phyloP scores from a whole-genome alignment of 30 jellyfish, hydroid and myxozoan genomes.

The Nemopilema nomurai region DNA sequence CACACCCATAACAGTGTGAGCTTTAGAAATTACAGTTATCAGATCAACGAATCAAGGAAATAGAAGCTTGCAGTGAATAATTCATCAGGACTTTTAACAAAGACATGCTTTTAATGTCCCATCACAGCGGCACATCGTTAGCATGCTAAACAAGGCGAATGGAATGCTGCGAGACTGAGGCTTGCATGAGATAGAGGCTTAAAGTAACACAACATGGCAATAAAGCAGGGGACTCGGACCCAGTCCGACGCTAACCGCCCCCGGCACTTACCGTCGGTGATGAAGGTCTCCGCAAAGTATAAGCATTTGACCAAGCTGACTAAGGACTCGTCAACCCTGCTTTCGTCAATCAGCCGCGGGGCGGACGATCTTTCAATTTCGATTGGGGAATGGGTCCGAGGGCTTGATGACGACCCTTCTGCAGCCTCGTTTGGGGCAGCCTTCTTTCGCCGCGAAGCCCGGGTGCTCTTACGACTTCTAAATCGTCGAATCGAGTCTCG shows the following conservation, averaged over 20 bases:
- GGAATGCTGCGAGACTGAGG: not conserved
- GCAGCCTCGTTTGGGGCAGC: constrained; percentile 51
- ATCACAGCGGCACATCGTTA: too few species aligned
- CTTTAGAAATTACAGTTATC: too few species aligned
- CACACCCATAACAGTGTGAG: too few species aligned
- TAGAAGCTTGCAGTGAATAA: too few species aligned
- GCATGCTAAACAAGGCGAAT: not conserved
- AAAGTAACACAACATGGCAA: too few species aligned
- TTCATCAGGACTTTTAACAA: too few species aligned
- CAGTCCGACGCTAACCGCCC: too few species aligned
- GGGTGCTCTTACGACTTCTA: constrained; percentile 83
- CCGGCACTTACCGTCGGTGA: constrained; percentile 85
- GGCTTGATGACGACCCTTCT: constrained; percentile 71
- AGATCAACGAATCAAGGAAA: too few species aligned
- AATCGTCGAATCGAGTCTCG: constrained; percentile 96
- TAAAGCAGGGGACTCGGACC: too few species aligned
- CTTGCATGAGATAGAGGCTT: not conserved
- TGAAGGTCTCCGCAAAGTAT: constrained; percentile 94
- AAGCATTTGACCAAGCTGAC: constrained; percentile 96
- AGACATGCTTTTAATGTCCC: too few species aligned
- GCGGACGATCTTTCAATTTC: constrained; percentile 75
- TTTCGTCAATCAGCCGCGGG: constrained; percentile 87
- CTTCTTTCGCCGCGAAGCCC: constrained; percentile 45
- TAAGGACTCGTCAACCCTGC: constrained; percentile 94
- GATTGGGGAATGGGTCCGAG: constrained; percentile 73